Evolutionary conservation across 2,113 vertebrate genomes (phyloP).

Genomic region (Stegostoma tigrinum): DNA sequence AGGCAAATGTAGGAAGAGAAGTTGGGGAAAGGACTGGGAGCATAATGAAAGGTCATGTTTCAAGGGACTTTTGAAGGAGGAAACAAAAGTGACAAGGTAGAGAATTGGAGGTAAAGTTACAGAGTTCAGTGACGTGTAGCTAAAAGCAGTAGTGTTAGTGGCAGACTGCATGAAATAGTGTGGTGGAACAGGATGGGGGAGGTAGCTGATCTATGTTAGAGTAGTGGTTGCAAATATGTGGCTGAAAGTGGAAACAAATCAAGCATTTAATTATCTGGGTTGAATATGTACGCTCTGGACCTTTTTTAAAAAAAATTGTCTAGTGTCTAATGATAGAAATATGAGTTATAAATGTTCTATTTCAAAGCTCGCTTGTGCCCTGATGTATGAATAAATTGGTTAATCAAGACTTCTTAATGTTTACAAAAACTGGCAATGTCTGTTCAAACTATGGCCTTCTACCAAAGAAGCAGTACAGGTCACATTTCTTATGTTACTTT

Average conservation of each 20-base stretch:
- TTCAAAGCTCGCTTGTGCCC: neutral
- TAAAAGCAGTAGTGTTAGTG: neutral
- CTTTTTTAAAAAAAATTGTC: neutral
- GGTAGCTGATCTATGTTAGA: neutral
- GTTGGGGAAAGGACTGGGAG: neutral
- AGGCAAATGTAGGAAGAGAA: neutral
- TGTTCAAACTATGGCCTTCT: constrained; percentile 1
- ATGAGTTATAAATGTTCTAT: neutral
- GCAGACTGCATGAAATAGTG: neutral
- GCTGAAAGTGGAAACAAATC: neutral
- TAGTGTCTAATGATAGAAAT: neutral
- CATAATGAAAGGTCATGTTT: too few species aligned
- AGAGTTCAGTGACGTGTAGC: neutral
- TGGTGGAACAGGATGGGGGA: neutral
- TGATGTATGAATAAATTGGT: neutral
- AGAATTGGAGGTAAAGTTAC: neutral
- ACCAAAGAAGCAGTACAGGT: neutral
- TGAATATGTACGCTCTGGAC: neutral
- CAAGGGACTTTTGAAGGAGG: neutral
- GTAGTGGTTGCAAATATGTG: neutral
- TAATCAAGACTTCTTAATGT: neutral
- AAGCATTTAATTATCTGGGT: neutral
- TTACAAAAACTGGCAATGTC: constrained; percentile 1
- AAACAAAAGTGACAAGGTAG: neutral
- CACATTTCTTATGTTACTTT: neutral